Base-by-base conservation (phyloP, 1,140 invertebrate genomes). In the Tetramorium simillimum region DNA sequence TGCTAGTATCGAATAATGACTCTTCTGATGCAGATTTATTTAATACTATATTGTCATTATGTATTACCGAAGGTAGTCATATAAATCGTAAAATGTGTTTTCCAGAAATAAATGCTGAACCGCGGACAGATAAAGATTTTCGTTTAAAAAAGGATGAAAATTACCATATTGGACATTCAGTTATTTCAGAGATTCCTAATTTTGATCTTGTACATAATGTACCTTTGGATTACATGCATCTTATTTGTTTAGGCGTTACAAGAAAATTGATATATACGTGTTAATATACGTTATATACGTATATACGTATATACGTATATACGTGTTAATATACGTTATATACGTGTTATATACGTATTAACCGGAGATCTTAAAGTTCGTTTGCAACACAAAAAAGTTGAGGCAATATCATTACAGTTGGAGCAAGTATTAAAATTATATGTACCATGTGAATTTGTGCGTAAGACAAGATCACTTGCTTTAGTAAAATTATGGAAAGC, bases 351-450 rank as follows among this genome's bases (percentile, higher is more conserved):
- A n/a, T n/a, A n/a, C n/a, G n/a, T n/a, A n/a, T 65, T 65, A 65
- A 43, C 40, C 14, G 60, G 60, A 62, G 12, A 62, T 14, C 60
- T 62, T 28, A 28, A 62, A 62, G 65, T 69, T 24, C 46, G 43
- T 70, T 70, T 70, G 24, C 43, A 70, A 70, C 67, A 70, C n/a
- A n/a, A 12, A 16, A 70, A 70, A 70, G 67, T 70, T 21, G 67
- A 70, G 6, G 21, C 10, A 28, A 70, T 70, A 51, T 70, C 43
- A 51, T 70, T 5, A n/a, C 21, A 70, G 24, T 14, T 51, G 14
- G 67, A 70, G 28, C n/a, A 70, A 16, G 43, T 51, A 28, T 33
- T 70, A 70, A 51, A 70, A 28, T 49, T 70, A 70, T 70, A 70
- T 9, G 18, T 70, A 3, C 43, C 67, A 70, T 70, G 43, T 21